Evolutionary conservation across 35 echinoderm and acorn worm genomes (phyloP).

Genomic region (Strongylocentrotus purpuratus): DNA sequence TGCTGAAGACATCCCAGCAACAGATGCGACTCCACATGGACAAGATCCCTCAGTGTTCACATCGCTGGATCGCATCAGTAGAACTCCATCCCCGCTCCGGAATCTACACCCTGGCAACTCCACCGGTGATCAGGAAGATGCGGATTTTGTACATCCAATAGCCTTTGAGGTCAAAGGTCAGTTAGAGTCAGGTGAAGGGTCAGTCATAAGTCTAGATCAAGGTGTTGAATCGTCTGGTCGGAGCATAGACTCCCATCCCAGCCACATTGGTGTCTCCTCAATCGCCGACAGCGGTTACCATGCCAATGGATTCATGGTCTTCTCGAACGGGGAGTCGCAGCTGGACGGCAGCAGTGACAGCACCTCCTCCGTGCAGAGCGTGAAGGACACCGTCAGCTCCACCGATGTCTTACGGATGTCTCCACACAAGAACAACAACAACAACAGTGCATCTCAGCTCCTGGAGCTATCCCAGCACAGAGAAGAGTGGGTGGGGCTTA

Average conservation of each 20-base stretch:
- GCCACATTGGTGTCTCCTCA: neutral
- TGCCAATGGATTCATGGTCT: neutral
- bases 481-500: neutral
- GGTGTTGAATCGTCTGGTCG: neutral
- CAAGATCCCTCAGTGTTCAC: neutral
- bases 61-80: neutral
- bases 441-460: neutral
- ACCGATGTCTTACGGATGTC: neutral
- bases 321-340: neutral
- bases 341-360: neutral
- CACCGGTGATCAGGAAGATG: neutral
- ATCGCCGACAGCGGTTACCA: constrained; percentile 52
- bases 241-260: constrained; percentile 27
- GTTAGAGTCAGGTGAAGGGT: neutral
- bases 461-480: neutral
- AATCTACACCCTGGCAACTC: neutral
- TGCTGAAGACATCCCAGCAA: neutral
- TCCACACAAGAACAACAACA: neutral
- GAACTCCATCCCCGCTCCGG: neutral
- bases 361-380: neutral
- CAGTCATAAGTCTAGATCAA: neutral
- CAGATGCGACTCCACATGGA: neutral
- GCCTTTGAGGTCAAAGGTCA: constrained; percentile 35
- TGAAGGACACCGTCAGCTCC: neutral
- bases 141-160: neutral